Conservation (phyloP, 2,888 invertebrate species). For the Plemyria rubiginata region DNA sequence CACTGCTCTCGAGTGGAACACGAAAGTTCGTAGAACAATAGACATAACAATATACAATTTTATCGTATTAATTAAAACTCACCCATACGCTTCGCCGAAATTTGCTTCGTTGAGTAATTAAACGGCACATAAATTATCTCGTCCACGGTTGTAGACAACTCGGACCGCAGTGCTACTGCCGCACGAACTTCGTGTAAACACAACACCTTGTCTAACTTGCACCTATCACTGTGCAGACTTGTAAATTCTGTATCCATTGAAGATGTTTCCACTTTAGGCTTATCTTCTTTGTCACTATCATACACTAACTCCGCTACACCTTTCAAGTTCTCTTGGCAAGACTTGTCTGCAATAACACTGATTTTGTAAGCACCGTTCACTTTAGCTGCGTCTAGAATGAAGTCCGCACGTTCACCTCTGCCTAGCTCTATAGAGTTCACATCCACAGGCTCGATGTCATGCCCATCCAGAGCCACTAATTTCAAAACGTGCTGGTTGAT, state of each 20-base stretch:
- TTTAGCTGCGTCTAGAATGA: constrained; percentile 87
- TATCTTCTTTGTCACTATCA: constrained; percentile 58
- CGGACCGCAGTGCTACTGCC: constrained; percentile 78
- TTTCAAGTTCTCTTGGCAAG: constrained; percentile 76
- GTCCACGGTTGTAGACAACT: constrained; percentile 77
- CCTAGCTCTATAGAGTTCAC: constrained; percentile 85
- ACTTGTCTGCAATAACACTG: constrained; percentile 78
- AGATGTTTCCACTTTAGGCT: constrained; percentile 62
- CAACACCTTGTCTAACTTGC: constrained; percentile 74
- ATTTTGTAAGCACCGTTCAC: constrained; percentile 86
- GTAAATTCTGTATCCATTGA: constrained; percentile 65
- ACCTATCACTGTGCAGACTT: constrained; percentile 74
- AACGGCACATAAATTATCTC: constrained; percentile 88
- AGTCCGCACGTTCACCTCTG: constrained; percentile 91
- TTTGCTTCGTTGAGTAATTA: constrained; percentile 84
- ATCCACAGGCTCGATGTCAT: constrained; percentile 84
- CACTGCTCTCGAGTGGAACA: constrained; percentile 5
- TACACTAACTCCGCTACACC: constrained; percentile 84
- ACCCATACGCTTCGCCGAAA: constrained; percentile 78
- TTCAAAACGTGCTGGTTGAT: constrained; percentile 87
- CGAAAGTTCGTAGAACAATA: constrained; percentile 27
- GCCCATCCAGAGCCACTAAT: constrained; percentile 89
- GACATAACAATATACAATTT: constrained; percentile 30
- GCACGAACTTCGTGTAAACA: constrained; percentile 86
- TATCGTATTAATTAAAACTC: constrained; percentile 50